These are phyloP conservation scores for Columba guinea DNA, from an alignment of 2,797 vertebrate genomes.

Conservation along the genomic window DNA sequence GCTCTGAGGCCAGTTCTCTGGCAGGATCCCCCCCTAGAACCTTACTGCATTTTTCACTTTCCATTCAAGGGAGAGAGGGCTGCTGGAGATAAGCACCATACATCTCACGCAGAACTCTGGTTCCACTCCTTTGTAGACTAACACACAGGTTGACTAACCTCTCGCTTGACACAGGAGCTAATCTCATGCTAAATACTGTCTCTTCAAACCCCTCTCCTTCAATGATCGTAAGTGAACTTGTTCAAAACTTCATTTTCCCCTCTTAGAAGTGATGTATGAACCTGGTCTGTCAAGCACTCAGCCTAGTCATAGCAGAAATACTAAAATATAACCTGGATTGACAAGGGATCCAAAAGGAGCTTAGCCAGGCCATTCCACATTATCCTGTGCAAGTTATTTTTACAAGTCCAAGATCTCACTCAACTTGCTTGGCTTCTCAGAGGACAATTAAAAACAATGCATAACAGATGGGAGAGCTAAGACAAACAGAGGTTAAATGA, in stretches of 20 bases:
- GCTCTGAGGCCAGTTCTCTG: neutral
- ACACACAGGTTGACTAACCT: neutral
- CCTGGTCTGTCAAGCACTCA: neutral
- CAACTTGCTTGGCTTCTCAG: conserved; percentile 32
- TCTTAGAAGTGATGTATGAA: neutral
- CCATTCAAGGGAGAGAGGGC: neutral
- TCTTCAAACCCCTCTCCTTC: neutral
- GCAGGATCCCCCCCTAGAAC: neutral
- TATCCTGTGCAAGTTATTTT: conserved; percentile 17
- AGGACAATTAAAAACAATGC: conserved; percentile 47
- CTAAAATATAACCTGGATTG: neutral
- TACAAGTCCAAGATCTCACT: neutral
- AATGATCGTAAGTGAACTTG: neutral
- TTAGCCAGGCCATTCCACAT: neutral
- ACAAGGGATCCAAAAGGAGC: neutral
- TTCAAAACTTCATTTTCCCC: neutral
- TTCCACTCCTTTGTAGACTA: neutral
- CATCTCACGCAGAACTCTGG: neutral
- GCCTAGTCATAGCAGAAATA: neutral
- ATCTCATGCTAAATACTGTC: neutral
- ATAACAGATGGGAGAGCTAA: conserved; percentile 56
- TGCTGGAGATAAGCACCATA: neutral
- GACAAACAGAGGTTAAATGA: conserved; percentile 64
- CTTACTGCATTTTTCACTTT: neutral
- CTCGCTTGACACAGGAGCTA: neutral